Conservation (phyloP, 92 coral and sea anemone genomes). For the Micromussa lordhowensis region DNA sequence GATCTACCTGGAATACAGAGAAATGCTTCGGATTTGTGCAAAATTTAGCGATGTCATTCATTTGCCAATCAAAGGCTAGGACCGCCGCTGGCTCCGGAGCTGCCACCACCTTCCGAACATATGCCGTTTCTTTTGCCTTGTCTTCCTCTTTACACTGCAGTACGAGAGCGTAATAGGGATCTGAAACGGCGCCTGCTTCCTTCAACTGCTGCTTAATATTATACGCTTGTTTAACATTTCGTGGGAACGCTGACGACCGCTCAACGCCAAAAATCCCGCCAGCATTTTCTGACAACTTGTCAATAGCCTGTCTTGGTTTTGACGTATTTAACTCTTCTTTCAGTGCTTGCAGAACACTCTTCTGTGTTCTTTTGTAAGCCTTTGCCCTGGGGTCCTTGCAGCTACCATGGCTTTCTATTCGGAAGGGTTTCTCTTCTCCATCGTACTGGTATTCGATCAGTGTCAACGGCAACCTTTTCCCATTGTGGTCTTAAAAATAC, state of each 20-base stretch:
- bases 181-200: slow-evolving; percentile 37
- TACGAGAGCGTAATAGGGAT: no score
- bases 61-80: no score
- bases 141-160: no score
- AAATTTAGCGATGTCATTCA: slow-evolving; percentile 24
- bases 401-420: slow-evolving; percentile 46
- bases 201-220: no score
- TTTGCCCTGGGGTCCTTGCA: slow-evolving; percentile 37
- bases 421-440: slow-evolving; percentile 37
- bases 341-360: slow-evolving; percentile 31
- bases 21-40: slow-evolving; percentile 53
- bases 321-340: slow-evolving; percentile 34
- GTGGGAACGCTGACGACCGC: no score
- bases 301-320: slow-evolving; percentile 55
- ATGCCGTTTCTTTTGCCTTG: slow-evolving; percentile 41
- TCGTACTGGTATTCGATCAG: no score
- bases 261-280: slow-evolving; percentile 40
- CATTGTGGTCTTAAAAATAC: no score
- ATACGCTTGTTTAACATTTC: slow-evolving; percentile 43
- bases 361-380: no score
- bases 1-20: slow-evolving; percentile 53
- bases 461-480: no score
- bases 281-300: slow-evolving; percentile 33
- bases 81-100: no score
- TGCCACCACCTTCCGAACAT: slow-evolving; percentile 49